A percentile compares a stretch with the other conserved stretches of the same genome.
These are phyloP conservation scores for Hirtodrosophila alboralis DNA, from an alignment of 2,888 invertebrate species.

Conservation along the genomic window DNA sequence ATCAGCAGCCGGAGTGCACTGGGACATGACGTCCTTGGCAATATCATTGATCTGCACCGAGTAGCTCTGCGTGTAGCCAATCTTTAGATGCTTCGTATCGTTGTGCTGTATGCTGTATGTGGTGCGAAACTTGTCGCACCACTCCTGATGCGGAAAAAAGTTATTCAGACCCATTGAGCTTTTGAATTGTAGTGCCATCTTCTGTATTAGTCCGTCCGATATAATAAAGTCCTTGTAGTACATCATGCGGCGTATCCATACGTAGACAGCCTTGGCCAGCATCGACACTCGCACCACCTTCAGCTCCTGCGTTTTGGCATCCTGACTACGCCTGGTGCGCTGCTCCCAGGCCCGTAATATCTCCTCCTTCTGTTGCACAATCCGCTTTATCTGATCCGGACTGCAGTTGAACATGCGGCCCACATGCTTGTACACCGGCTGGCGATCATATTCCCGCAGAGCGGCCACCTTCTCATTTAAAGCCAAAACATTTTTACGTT, in stretches of 20 bases:
- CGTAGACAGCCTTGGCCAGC: conserved; percentile 81
- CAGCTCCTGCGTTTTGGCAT: conserved; percentile 76
- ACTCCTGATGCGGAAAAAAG: conserved; percentile 82
- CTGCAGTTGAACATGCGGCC: conserved; percentile 82
- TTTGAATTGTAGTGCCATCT: conserved; percentile 82
- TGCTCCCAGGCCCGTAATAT: conserved; percentile 82
- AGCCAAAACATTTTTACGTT: conserved; percentile 82
- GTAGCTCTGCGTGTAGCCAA: conserved; percentile 79
- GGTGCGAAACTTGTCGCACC: conserved; percentile 81
- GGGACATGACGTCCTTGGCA: conserved; percentile 76
- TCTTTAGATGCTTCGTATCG: conserved; percentile 76
- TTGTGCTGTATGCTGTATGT: conserved; percentile 75
- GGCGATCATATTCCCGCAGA: conserved; percentile 80
- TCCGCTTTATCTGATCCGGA: conserved; percentile 83
- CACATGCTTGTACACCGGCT: conserved; percentile 82
- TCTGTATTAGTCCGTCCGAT: conserved; percentile 81
- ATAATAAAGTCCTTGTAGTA: conserved; percentile 82
- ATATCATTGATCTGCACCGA: conserved; percentile 82
- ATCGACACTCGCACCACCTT: conserved; percentile 81
- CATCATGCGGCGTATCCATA: conserved; percentile 83
- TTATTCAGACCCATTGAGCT: conserved; percentile 78
- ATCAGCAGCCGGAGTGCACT: conserved; percentile 52
- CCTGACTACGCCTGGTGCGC: conserved; percentile 76
- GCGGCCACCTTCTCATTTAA: conserved; percentile 82
- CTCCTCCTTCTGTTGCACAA: conserved; percentile 79